Conservation (phyloP, 2,797 vertebrate genomes). For the Sebastes trivittatus region DNA sequence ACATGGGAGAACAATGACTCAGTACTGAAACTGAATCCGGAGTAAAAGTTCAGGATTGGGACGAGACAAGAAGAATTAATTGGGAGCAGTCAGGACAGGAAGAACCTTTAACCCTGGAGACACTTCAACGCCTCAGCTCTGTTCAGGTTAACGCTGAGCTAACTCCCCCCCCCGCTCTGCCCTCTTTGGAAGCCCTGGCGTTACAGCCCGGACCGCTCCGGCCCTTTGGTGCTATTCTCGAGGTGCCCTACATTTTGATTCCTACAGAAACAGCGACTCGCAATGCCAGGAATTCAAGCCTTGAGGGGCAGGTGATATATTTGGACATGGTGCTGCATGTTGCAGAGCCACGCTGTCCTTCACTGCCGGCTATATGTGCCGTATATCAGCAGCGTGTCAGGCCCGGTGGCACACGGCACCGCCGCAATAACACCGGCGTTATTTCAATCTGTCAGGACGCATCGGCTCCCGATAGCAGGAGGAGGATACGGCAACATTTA, state of each 20-base stretch:
- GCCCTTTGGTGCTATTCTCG: constrained; percentile 48
- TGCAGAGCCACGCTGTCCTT: constrained; percentile 28
- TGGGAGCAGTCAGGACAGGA: background rate
- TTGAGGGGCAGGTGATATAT: constrained; percentile 72
- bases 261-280: constrained; percentile 56
- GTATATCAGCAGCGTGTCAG: constrained; percentile 1
- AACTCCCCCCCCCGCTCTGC: background rate
- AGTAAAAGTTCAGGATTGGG: background rate
- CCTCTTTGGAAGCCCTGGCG: background rate
- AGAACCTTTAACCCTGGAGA: background rate
- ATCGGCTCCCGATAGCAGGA: background rate
- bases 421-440: background rate
- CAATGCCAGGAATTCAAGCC: constrained; percentile 76
- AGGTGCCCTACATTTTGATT: constrained; percentile 74
- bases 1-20: background rate
- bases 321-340: constrained; percentile 70
- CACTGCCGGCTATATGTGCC: background rate
- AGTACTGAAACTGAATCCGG: background rate
- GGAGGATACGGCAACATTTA: background rate
- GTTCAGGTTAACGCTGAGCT: background rate
- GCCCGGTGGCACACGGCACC: background rate
- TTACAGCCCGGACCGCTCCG: background rate
- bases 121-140: background rate
- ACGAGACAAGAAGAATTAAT: background rate
- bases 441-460: constrained; percentile 3